A percentile compares a stretch with the other conserved stretches of the same genome.
Conservation (phyloP, 1,140 invertebrate genomes). For the Dendroctonus ponderosae region DNA sequence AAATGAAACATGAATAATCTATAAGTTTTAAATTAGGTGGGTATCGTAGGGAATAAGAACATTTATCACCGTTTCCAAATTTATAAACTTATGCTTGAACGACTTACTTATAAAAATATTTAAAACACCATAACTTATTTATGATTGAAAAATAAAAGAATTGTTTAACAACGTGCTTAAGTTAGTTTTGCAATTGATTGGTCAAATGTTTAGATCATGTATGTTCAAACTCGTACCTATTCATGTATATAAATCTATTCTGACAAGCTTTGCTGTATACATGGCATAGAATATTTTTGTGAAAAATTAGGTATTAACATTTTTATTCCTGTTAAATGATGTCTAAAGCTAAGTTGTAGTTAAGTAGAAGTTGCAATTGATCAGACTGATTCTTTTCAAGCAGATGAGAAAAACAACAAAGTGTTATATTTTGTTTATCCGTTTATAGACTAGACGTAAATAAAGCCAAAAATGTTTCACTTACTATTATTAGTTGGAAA, state of each 20-base stretch:
- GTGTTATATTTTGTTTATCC: too few relatives aligned
- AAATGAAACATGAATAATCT: background rate
- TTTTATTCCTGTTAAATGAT: conserved; percentile 10
- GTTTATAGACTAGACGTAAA: too few relatives aligned
- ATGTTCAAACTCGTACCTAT: background rate
- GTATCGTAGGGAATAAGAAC: background rate
- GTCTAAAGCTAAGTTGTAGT: conserved; percentile 2
- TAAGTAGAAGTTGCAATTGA: too few relatives aligned
- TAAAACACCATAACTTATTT: background rate
- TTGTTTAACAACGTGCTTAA: background rate
- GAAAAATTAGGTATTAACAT: conserved; percentile 9
- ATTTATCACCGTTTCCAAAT: background rate
- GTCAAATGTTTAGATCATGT: background rate
- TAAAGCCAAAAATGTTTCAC: too few relatives aligned
- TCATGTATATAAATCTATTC: background rate
- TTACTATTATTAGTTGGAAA: too few relatives aligned
- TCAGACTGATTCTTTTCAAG: too few relatives aligned
- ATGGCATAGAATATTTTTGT: conserved; percentile 11
- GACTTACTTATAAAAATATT: too few relatives aligned
- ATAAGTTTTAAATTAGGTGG: background rate
- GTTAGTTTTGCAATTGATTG: too few relatives aligned
- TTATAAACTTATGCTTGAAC: too few relatives aligned
- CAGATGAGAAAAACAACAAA: too few relatives aligned
- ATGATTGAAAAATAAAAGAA: background rate
- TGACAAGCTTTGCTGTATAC: background rate